Evolutionary conservation across 2,888 invertebrate species (phyloP).

Genomic region (Drosophila multiciliata): DNA sequence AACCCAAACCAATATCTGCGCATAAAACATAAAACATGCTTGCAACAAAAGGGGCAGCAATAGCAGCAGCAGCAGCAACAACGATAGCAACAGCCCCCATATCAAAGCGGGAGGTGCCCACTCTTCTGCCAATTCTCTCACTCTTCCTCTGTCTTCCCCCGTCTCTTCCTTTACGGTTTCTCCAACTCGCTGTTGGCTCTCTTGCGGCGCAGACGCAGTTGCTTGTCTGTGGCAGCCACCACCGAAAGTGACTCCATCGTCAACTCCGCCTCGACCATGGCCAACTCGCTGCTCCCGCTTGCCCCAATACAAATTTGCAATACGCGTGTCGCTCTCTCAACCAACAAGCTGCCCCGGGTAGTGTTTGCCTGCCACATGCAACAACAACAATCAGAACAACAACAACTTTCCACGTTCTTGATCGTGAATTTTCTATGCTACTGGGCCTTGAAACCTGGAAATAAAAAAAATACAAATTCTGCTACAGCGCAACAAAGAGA

Average conservation of each 20-base stretch:
- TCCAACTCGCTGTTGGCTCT: constrained; percentile 15
- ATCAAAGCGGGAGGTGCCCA: constrained; percentile 34
- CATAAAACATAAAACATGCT: constrained; percentile 58
- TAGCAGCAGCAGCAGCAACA: constrained; percentile 27
- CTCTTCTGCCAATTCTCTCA: neutral
- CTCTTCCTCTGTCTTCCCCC: neutral
- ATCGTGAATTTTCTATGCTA: constrained; percentile 84
- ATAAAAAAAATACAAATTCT: constrained; percentile 43
- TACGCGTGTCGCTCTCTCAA: constrained; percentile 77
- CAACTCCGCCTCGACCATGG: constrained; percentile 64
- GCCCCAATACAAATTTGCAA: constrained; percentile 32
- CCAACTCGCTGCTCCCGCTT: constrained; percentile 17
- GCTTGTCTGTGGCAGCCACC: constrained; percentile 45
- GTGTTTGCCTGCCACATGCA: constrained; percentile 45
- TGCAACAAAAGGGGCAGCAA: constrained; percentile 42
- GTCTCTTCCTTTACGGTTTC: neutral
- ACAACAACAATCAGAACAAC: constrained; percentile 19
- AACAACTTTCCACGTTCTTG: constrained; percentile 83
- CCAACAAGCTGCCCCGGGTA: constrained; percentile 19
- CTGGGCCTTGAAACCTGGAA: constrained; percentile 83
- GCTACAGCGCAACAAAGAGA: constrained; percentile 30
- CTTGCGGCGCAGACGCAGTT: constrained; percentile 73
- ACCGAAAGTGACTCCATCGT: constrained; percentile 44
- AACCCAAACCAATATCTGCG: constrained; percentile 29
- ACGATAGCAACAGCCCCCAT: constrained; percentile 4